Evolutionary conservation across 2,797 vertebrate species (phyloP).

Genomic region (Rhinella marina): DNA sequence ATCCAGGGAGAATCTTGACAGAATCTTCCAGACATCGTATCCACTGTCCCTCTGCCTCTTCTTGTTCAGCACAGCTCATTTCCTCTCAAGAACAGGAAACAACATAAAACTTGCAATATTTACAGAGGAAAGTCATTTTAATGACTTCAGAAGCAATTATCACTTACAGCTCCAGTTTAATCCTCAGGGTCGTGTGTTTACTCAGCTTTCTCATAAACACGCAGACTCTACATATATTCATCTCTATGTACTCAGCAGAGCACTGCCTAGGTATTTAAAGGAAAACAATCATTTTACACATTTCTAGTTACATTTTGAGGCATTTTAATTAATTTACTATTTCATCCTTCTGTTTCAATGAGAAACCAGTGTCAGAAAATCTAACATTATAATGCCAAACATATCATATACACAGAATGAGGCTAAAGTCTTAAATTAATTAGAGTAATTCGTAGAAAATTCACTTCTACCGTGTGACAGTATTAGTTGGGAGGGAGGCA

Average conservation of each 20-base stretch:
- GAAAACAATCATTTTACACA: constrained; percentile 52
- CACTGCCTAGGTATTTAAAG: constrained; percentile 49
- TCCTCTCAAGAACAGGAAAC: constrained; percentile 25
- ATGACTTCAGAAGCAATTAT: constrained; percentile 66
- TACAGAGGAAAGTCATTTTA: constrained; percentile 59
- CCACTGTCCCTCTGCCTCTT: background rate
- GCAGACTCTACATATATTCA: constrained; percentile 60
- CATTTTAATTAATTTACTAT: too few relatives aligned
- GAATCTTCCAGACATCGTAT: background rate
- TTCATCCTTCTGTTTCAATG: too few relatives aligned
- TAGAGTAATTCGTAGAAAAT: too few relatives aligned
- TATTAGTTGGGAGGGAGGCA: too few relatives aligned
- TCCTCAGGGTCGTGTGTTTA: constrained; percentile 68
- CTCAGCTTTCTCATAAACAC: constrained; percentile 68
- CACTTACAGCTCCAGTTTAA: constrained; percentile 61
- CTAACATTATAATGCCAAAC: too few relatives aligned
- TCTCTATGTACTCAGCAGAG: constrained; percentile 62
- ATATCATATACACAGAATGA: too few relatives aligned
- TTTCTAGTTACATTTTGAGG: background rate
- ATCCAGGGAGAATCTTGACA: background rate
- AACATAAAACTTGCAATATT: constrained; percentile 53
- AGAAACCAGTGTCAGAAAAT: too few relatives aligned
- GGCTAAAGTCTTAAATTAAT: too few relatives aligned
- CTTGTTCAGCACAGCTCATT: constrained; percentile 1
- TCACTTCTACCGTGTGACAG: too few relatives aligned